Percentiles rank a stretch among this genome's conserved stretches.
Conservation (phyloP, 2,113 vertebrate genomes). For the Macquaria ambigua region DNA sequence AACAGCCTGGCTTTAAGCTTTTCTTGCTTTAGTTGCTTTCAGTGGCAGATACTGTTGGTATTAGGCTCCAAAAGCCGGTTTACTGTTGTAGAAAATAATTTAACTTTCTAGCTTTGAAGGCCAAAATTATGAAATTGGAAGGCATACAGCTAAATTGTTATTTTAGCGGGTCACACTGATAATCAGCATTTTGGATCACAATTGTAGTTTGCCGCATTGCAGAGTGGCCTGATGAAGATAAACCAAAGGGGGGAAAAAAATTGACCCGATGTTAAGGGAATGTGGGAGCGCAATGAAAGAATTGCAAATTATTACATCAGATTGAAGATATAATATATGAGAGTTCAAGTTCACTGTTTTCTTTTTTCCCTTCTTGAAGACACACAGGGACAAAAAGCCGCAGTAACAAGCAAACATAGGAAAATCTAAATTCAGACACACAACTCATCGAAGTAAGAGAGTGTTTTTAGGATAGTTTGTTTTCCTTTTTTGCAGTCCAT, state of each 20-base stretch:
- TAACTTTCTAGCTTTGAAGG: slow-evolving; percentile 28
- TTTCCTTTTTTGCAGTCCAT: slow-evolving; percentile 30
- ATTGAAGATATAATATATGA: slow-evolving; percentile 41
- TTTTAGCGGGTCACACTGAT: slow-evolving; percentile 1
- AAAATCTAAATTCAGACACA: not conserved
- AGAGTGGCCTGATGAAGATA: slow-evolving; percentile 47
- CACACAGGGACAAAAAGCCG: slow-evolving; percentile 24
- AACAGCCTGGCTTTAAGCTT: slow-evolving; percentile 56
- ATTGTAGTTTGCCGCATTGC: slow-evolving; percentile 47
- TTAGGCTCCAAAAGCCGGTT: slow-evolving; percentile 46
- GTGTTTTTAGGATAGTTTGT: slow-evolving; percentile 4
- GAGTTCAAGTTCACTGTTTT: slow-evolving; percentile 50
- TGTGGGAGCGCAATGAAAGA: slow-evolving; percentile 20
- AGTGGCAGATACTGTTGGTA: slow-evolving; percentile 48
- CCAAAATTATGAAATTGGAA: slow-evolving; percentile 24
- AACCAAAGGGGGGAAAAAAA: not conserved
- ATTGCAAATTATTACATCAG: slow-evolving; percentile 70
- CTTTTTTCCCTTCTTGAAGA: not conserved
- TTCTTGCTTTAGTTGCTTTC: slow-evolving; percentile 65
- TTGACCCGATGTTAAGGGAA: slow-evolving; percentile 31
- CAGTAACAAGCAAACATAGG: slow-evolving; percentile 6
- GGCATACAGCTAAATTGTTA: slow-evolving; percentile 19
- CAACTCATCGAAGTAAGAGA: slow-evolving; percentile 20
- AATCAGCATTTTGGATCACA: slow-evolving; percentile 39
- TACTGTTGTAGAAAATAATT: slow-evolving; percentile 60